Percentiles rank a stretch among this genome's conserved stretches.
phyloP scores from a whole-genome alignment of 2,113 vertebrate genomes.

The Crotalus horridus region DNA sequence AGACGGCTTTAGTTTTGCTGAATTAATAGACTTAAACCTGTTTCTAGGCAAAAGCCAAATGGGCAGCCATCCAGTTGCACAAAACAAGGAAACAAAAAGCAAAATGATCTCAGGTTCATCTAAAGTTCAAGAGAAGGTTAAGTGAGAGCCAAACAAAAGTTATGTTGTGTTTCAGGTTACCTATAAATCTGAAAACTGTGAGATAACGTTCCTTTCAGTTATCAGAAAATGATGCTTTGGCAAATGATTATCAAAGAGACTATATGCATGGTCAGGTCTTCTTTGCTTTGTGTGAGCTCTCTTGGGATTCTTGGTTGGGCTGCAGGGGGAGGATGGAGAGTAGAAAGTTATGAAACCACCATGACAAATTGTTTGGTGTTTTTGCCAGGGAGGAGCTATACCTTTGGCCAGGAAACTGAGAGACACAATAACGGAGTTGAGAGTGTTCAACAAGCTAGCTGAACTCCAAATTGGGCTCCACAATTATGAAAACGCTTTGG shows the following conservation, averaged over 20 bases:
- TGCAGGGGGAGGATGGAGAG: neutral
- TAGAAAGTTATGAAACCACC: neutral
- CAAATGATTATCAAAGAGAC: neutral
- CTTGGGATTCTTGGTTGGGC: neutral
- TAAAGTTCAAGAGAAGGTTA: neutral
- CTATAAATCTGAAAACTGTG: neutral
- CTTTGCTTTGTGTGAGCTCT: neutral
- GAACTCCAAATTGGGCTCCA: conserved; percentile 82
- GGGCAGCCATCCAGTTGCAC: neutral
- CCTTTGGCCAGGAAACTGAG: conserved; percentile 86
- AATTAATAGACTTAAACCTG: neutral
- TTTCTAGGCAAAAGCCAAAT: neutral
- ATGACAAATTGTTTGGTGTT: neutral
- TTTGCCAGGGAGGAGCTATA: conserved; percentile 81
- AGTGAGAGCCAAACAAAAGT: neutral
- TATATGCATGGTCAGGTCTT: neutral
- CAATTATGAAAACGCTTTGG: conserved; percentile 85
- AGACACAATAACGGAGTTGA: conserved; percentile 77
- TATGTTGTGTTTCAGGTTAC: neutral
- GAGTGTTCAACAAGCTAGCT: conserved; percentile 87
- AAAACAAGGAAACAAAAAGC: neutral
- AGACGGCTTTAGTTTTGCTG: neutral
- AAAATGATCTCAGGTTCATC: neutral
- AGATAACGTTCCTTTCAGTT: neutral
- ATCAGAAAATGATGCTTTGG: neutral